Base-by-base conservation (phyloP, 1,140 invertebrate genomes). In the Harpegnathos saltator region DNA sequence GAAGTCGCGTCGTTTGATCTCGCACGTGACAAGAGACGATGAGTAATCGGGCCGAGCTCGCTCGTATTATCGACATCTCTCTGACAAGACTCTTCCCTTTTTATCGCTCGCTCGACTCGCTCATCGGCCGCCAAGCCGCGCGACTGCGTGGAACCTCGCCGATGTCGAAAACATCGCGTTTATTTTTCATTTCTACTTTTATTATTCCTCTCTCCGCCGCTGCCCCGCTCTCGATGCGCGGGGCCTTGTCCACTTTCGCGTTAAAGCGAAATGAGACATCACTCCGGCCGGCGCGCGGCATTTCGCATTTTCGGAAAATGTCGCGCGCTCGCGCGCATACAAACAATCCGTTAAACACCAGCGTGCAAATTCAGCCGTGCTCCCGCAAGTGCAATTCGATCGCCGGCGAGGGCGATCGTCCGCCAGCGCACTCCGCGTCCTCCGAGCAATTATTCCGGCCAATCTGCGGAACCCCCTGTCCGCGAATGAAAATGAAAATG, bases 1-100 rank as follows among this genome's bases (percentile, higher is more conserved):
- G 22, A 78, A 78, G 62, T 77, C 65, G 61, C 44, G 44, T 19
- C 63, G 52, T 78, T 68, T 69, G 63, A 78, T 69, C 33, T 69
- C 24, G 29, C 50, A 50, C 9, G 52, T 56, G 62, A 78, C 63
- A 69, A 56, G 63, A 78, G 38, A 44, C 38, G 38, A 59, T 71
- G 75, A 80, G 33, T 80, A 80, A 71, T 58, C 52, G 65, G 17
- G 15, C 38, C 7, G 48, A 12, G 12, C 17, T 11, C 22, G 26
- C 26, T 33, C 17, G 7, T 69, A 58, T 56, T 78, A 68, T 78
- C 74, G 74, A 68, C 63, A 38, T 56, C 15, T 56, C 15, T 69
- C 52, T 69, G 75, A 69, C 52, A 69, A 69, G n/a, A 69, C 26
- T 73, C 12, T 75, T 75, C 69, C 38, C 29, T 44, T 75, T 44